Conservation (phyloP, 2,888 invertebrate genomes). For the Thecocarcelia acutangulata region DNA sequence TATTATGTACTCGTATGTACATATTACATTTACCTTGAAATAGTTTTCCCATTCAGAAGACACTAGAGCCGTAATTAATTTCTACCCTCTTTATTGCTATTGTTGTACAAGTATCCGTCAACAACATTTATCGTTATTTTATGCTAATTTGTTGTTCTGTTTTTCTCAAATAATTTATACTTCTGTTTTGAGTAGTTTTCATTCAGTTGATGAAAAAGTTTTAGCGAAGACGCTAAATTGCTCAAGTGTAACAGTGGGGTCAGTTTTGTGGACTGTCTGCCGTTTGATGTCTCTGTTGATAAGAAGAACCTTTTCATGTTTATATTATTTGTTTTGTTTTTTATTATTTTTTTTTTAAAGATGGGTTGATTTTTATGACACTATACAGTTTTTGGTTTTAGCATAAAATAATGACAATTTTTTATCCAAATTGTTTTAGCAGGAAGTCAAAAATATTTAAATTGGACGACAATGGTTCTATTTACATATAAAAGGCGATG, state of each 20-base stretch:
- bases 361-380: slow-evolving; percentile 51
- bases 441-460: slow-evolving; percentile 54
- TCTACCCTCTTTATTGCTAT: background rate
- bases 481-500: slow-evolving; percentile 3
- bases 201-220: slow-evolving; percentile 51
- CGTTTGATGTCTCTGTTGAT: slow-evolving; percentile 41
- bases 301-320: slow-evolving; percentile 44
- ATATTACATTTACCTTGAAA: slow-evolving; percentile 39
- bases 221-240: slow-evolving; percentile 48
- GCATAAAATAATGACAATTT: slow-evolving; percentile 40
- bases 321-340: background rate
- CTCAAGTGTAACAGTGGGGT: slow-evolving; percentile 59
- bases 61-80: background rate
- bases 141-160: slow-evolving; percentile 61
- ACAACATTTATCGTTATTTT: slow-evolving; percentile 68
- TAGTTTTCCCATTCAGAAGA: slow-evolving; percentile 20
- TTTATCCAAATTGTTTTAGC: background rate
- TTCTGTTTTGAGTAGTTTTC: slow-evolving; percentile 34
- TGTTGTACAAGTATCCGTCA: slow-evolving; percentile 55
- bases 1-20: no score
- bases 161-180: slow-evolving; percentile 4
- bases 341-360: slow-evolving; percentile 33
- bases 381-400: slow-evolving; percentile 50
- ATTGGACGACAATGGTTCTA: slow-evolving; percentile 27
- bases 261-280: slow-evolving; percentile 33